Conservation (phyloP, 2,797 vertebrate species). For the Gallinago solitaria region DNA sequence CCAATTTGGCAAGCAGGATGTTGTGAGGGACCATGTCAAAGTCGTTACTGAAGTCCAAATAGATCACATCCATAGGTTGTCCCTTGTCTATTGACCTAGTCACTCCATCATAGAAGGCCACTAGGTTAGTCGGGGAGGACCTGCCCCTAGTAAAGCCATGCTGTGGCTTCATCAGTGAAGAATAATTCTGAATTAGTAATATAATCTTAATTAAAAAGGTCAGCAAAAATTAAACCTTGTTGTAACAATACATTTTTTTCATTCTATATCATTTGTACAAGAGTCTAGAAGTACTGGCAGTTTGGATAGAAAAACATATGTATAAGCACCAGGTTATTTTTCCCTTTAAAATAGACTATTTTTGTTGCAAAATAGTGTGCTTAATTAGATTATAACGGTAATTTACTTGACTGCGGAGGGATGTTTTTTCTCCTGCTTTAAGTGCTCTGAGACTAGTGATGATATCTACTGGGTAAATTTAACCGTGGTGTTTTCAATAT, state of each 20-base stretch:
- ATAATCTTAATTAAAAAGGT: neutral
- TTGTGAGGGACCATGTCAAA: too few relatives aligned
- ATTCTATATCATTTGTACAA: neutral
- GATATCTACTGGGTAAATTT: neutral
- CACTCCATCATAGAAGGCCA: too few relatives aligned
- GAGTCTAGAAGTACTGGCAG: neutral
- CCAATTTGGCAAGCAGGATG: too few relatives aligned
- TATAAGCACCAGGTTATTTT: neutral
- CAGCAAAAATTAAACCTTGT: neutral
- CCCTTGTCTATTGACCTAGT: too few relatives aligned
- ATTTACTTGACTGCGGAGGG: neutral
- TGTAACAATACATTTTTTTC: neutral
- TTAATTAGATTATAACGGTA: neutral
- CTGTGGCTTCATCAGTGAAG: neutral
- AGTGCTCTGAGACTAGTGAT: neutral
- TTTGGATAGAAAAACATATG: neutral
- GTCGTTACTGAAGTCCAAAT: too few relatives aligned
- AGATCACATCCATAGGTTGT: too few relatives aligned
- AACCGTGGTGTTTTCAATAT: neutral
- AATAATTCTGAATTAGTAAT: neutral
- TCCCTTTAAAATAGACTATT: neutral
- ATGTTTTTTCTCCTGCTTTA: neutral
- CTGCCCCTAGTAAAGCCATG: too few relatives aligned
- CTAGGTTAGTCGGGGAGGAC: too few relatives aligned
- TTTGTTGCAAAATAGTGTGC: neutral